Percentiles rank a stretch among this genome's conserved stretches.
These are phyloP conservation scores for Acropora yongei DNA, from an alignment of 64 coral and sea anemone genomes.

Conservation along the genomic window DNA sequence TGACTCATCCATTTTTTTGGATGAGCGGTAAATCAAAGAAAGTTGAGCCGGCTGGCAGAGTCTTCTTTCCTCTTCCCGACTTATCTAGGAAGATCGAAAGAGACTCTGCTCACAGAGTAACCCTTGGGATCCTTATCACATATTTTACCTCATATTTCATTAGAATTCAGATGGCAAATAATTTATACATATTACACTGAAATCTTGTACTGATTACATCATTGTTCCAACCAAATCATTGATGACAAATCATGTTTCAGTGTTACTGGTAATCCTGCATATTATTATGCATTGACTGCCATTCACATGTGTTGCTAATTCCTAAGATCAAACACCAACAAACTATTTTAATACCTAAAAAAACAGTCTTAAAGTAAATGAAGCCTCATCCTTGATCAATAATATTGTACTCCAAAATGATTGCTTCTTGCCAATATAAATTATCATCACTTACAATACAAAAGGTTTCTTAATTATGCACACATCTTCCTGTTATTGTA, in stretches of 20 bases:
- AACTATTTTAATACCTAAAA: not conserved
- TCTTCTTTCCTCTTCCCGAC: too few relatives aligned
- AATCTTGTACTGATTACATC: not conserved
- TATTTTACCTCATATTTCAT: too few relatives aligned
- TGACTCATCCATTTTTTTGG: too few relatives aligned
- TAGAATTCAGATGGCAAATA: not conserved
- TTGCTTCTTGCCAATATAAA: not conserved
- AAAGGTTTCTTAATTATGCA: not conserved
- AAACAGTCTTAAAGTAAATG: not conserved
- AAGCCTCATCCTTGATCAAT: not conserved
- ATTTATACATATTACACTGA: not conserved
- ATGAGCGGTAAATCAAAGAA: too few relatives aligned
- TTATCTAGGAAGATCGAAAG: too few relatives aligned
- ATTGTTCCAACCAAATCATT: not conserved
- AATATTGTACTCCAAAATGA: not conserved
- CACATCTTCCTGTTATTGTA: not conserved
- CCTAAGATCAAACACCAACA: not conserved
- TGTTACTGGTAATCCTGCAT: too few relatives aligned
- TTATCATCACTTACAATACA: not conserved
- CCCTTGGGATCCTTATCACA: too few relatives aligned
- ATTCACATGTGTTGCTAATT: not conserved
- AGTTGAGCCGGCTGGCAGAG: too few relatives aligned
- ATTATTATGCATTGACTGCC: too few relatives aligned
- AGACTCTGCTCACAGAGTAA: too few relatives aligned
- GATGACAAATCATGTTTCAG: too few relatives aligned